Evolutionary conservation across 2,888 invertebrate genomes (phyloP).

Genomic region (Euclidia mi): DNA sequence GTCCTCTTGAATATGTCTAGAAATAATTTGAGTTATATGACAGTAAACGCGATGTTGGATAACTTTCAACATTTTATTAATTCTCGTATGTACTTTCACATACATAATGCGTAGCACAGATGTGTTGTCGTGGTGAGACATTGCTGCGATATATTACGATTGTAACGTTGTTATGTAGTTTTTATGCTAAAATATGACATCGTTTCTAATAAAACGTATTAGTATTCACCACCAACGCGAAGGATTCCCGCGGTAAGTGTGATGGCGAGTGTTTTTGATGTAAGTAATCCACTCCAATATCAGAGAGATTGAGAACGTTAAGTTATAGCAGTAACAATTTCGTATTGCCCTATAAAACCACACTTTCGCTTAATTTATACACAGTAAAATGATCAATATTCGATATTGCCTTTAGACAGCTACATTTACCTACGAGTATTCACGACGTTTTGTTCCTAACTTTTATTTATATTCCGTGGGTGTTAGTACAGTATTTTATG

Average conservation of each 20-base stretch:
- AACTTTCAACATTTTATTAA: background rate
- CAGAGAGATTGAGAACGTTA: conserved; percentile 82
- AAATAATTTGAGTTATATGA: background rate
- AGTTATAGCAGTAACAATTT: conserved; percentile 88
- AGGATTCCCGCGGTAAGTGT: conserved; percentile 62
- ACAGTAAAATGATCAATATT: conserved; percentile 87
- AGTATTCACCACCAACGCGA: conserved; percentile 71
- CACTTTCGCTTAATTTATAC: conserved; percentile 88
- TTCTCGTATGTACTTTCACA: conserved; percentile 6
- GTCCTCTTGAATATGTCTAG: too few relatives aligned
- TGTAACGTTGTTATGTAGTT: conserved; percentile 54
- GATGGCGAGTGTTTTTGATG: conserved; percentile 75
- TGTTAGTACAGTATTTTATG: conserved; percentile 2
- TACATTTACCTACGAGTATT: conserved; percentile 52
- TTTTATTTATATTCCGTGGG: conserved; percentile 17
- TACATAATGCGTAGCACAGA: conserved; percentile 4
- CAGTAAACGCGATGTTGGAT: background rate
- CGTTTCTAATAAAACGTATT: conserved; percentile 68
- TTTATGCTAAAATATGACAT: conserved; percentile 65
- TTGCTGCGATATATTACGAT: conserved; percentile 32
- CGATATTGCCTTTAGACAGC: conserved; percentile 78
- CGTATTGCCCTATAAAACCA: conserved; percentile 87
- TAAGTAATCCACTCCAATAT: conserved; percentile 87
- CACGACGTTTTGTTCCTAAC: conserved; percentile 48
- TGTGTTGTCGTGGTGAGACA: conserved; percentile 10